Base-by-base conservation (phyloP, 2,113 vertebrate species). In the Rhadina sibilatrix region DNA sequence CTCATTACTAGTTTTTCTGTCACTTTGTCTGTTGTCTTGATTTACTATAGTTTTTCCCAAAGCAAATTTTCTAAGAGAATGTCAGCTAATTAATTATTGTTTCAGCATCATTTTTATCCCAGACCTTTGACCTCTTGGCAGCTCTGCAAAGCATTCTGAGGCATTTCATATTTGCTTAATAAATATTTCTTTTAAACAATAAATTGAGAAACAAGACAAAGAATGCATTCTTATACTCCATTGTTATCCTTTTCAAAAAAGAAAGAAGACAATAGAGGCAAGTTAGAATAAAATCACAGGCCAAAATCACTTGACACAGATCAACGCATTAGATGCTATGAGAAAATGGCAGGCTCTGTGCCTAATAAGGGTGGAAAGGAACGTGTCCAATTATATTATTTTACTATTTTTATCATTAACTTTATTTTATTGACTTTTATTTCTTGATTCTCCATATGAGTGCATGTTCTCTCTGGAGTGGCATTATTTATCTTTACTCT, bases 1-100 rank as follows among this genome's bases (percentile, higher is more conserved):
- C 56, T 87, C 88, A 91, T 95, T 95, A 90, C 47, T 94, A 83
- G 46, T 93, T 96, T 83, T 96, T 81, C 74, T 94, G 88, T 91
- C 90, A 93, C 61, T 87, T 94, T 65, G 77, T 85, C 90, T 91
- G 91, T 85, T 84, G 47, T 81, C 85, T 87, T 91, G 64, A 95
- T 96, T 83, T 91, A 93, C 85, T 65, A 83, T 59, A 61, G 77
- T 85, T 90, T 93, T 96, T 96, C 95, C 92, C 97, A 96, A 93
- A 97, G 89, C 92, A 90, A 94, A 83, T 96, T 96, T 96, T 87
- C 87, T 76, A 90, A 87, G 60, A 96, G 91, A 92, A 96, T 93
- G 80, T 91, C 94, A 97, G 78, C 86, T 94, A 96, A 97, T 97
- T 97, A 97, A 95, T 96, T 97, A 97, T 96, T 97, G 94, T 95